Evolutionary conservation across 2,888 invertebrate species (phyloP), one percentile per base, ranked within the genome.

Genomic region (Dyspetes luteomarginatus): DNA sequence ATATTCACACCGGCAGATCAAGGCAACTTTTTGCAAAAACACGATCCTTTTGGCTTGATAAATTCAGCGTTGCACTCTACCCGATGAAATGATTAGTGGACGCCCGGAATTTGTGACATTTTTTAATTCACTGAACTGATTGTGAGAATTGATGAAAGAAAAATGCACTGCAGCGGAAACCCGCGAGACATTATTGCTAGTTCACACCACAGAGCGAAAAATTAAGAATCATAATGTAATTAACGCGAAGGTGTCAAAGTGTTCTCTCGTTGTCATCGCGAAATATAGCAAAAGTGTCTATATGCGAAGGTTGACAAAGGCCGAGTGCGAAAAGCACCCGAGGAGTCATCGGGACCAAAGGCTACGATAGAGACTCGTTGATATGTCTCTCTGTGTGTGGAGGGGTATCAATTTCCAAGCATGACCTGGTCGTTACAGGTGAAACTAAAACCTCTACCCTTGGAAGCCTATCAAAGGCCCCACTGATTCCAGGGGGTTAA

Each of bases 401-500:
- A 4, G n/a, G 36, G 41, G 85, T 88, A 88, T 89, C 87, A 84
- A 80, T 90, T 89, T 87, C 86, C 78, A 75, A 56, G 62, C 55
- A 68, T 41, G 68, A 74, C 60, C 60, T 67, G 58, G 68, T 75
- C 72, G 77, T 65, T 65, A 65, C 71, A 60, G 68, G 79, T 85
- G 89, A 86, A 89, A 90, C 82, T 85, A 81, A 87, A 90, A 87
- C 86, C 86, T n/a, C n/a, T 82, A 41, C 36, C 60, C 60, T 17
- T 36, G 81, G 90, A 90, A 90, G 88, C 90, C 90, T 78, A 68
- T 85, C 85, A 88, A 88, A 84, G 81, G 82, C 85, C 81, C 81
- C 83, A 84, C 81, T 84, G 86, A 88, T 87, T 89, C 86, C 83
- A 81, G 83, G 86, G 67, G 69, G 62, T 78, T 72, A 60, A 78